phyloP scores from a whole-genome alignment of 2,113 vertebrate genomes.

The Semnornis frantzii region DNA sequence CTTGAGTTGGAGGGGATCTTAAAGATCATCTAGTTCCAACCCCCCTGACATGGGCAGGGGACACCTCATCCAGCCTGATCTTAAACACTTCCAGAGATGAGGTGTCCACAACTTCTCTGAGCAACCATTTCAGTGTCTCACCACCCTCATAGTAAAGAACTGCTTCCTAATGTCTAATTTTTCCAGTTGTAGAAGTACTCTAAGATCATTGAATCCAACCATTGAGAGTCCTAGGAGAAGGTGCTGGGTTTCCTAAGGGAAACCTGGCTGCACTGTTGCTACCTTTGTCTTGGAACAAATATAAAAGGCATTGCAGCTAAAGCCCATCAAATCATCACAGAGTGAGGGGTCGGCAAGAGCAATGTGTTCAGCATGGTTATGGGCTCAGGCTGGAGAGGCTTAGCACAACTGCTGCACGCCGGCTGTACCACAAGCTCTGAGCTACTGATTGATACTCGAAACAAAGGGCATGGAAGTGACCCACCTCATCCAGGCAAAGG shows the following conservation, averaged over 20 bases:
- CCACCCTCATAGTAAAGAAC: too few species aligned
- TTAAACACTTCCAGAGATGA: too few species aligned
- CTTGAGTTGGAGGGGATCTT: too few species aligned
- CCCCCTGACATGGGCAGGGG: too few species aligned
- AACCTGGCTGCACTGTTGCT: not conserved
- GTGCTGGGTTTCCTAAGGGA: not conserved
- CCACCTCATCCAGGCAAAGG: not conserved
- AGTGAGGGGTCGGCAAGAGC: accelerated
- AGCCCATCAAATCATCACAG: not conserved
- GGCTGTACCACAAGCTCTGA: accelerated
- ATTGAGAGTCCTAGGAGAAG: not conserved
- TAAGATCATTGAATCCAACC: too few species aligned
- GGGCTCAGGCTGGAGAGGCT: accelerated
- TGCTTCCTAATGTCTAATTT: too few species aligned
- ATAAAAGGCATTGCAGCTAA: not conserved
- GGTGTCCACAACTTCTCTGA: too few species aligned
- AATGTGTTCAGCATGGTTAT: accelerated
- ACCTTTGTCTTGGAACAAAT: not conserved
- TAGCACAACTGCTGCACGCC: not conserved
- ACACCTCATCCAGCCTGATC: too few species aligned
- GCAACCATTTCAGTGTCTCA: too few species aligned
- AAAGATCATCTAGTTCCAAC: too few species aligned
- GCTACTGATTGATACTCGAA: not conserved
- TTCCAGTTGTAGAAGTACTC: too few species aligned
- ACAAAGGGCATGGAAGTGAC: not conserved